Evolutionary conservation across 2,797 vertebrate genomes (phyloP), one percentile per base, ranked within the genome.

Genomic region (Hypotaenidia okinawae): DNA sequence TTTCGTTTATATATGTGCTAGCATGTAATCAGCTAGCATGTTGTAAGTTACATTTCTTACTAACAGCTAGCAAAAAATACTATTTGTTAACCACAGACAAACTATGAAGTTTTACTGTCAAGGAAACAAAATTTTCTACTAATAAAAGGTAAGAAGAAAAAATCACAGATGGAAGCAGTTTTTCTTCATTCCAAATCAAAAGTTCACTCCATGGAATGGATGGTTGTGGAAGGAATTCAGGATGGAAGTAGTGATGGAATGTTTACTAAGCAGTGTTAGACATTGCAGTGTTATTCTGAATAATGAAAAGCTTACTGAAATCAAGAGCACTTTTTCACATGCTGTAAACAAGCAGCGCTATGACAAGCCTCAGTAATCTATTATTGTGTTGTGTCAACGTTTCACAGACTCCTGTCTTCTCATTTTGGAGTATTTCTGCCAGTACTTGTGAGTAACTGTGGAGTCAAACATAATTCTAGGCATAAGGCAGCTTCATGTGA

Each of bases 241-340:
- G 52, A 25, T 74, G 66, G 84, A 90, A 93, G 91, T 78, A 79
- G 67, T 84, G 87, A 94, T 4, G 13, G 78, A 80, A 51, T 28
- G 21, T 94, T 96, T 72, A 52, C 80, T 84, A 39, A 80, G 83
- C 84, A 57, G 91, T 51, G 81, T 41, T 79, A 9, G 52, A 61
- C 32, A 18, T 15, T 41, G 79, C 52, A 24, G 72, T 11, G 2
- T 47, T 80, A 4, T 43, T 74, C 41, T 16, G 64, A 75, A 47
- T 57, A 88, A 87, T 69, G 64, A 91, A 96, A 92, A 91, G 79
- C n/a, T 11, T 83, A 62, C 68, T 90, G 94, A 96, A 95, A 80
- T 32, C 39, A 16, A 45, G 57, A 58, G 57, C 6, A 16, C 58
- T 18, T 90, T 95, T 90, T 69, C 41, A 70, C 63, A 64, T 49